phyloP scores from a whole-genome alignment of 2,888 invertebrate species.

The Phaedon cochleariae region DNA sequence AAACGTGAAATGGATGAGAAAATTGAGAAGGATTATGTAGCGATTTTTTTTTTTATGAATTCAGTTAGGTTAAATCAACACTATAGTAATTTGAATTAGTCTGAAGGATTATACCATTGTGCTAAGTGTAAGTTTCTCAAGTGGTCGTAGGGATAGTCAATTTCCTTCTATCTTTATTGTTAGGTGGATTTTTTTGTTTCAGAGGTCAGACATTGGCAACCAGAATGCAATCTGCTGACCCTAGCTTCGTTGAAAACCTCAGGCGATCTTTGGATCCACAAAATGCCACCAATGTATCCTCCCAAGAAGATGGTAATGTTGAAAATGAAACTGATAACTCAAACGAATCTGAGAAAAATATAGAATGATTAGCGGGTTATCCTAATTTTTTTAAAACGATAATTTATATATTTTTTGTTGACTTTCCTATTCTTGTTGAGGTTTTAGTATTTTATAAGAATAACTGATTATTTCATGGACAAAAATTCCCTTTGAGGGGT shows the following conservation, averaged over 20 bases:
- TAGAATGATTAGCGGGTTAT: neutral
- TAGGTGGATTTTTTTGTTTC: slow-evolving; percentile 33
- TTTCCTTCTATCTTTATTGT: no score
- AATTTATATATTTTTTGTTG: neutral
- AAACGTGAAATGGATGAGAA: no score
- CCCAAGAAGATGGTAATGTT: neutral
- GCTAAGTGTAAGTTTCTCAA: no score
- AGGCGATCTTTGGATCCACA: slow-evolving; percentile 35
- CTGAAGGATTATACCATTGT: no score
- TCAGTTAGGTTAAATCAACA: no score
- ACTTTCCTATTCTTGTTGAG: neutral
- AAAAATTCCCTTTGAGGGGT: neutral
- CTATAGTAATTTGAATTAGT: no score
- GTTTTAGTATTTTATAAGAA: neutral
- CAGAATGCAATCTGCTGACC: slow-evolving; percentile 84
- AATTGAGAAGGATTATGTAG: no score
- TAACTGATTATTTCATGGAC: neutral
- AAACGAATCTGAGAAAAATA: neutral
- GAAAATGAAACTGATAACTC: slow-evolving; percentile 1
- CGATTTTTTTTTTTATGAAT: no score
- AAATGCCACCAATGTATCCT: neutral
- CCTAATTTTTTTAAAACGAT: neutral
- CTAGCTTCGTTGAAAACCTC: slow-evolving; percentile 75
- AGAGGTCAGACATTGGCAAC: slow-evolving; percentile 81
- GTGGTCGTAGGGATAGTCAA: no score